phyloP scores from a whole-genome alignment of 1,140 invertebrate genomes.

The Andrena cerasifolii region DNA sequence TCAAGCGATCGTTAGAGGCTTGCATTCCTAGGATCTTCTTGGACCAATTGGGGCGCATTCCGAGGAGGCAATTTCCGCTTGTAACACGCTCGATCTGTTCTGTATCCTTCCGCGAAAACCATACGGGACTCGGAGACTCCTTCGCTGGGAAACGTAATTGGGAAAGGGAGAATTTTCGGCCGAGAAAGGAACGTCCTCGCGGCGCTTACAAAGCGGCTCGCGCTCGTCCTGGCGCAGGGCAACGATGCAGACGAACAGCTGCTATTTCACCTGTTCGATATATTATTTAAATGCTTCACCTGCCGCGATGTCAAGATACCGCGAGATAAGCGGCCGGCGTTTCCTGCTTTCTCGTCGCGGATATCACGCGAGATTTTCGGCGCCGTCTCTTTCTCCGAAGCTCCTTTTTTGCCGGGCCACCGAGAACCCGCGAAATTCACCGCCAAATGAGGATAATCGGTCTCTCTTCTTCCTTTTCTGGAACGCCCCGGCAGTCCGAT shows the following conservation, averaged over 20 bases:
- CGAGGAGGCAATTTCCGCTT: too few relatives aligned
- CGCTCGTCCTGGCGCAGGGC: slow-evolving; percentile 45
- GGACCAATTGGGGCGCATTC: too few relatives aligned
- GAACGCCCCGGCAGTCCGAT: too few relatives aligned
- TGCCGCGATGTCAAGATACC: slow-evolving; percentile 71
- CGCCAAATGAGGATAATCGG: background rate
- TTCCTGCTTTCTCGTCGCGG: slow-evolving; percentile 62
- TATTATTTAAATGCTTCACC: slow-evolving; percentile 76
- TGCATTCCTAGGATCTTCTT: too few relatives aligned
- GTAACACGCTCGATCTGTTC: too few relatives aligned
- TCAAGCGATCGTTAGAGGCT: too few relatives aligned
- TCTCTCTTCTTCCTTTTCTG: background rate
- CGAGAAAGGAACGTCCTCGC: slow-evolving; percentile 35
- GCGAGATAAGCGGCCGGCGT: slow-evolving; percentile 62
- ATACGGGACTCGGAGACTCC: too few relatives aligned
- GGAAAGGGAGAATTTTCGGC: background rate
- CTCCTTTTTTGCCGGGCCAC: background rate
- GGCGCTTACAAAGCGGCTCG: slow-evolving; percentile 53
- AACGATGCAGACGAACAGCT: slow-evolving; percentile 69
- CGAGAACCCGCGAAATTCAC: background rate
- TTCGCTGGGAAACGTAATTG: background rate
- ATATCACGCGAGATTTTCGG: slow-evolving; percentile 40
- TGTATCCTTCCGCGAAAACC: too few relatives aligned
- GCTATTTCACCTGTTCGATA: slow-evolving; percentile 76
- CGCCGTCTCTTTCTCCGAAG: background rate